Evolutionary conservation across 1,140 invertebrate genomes (phyloP).

Genomic region (Aphelenchoides besseyi): DNA sequence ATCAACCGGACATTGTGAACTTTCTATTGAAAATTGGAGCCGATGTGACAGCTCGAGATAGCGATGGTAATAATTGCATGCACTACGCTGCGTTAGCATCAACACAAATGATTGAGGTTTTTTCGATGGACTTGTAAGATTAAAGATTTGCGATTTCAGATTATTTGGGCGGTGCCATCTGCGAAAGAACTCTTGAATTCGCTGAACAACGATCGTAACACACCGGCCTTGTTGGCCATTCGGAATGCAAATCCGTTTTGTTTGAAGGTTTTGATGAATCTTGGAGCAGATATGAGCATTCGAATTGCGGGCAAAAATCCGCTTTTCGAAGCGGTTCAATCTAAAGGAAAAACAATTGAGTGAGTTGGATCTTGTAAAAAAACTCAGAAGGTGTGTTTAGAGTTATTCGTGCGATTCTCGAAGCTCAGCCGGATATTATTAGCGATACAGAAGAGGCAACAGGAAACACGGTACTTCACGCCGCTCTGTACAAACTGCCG

Average conservation of each 20-base stretch:
- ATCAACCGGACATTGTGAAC: slow-evolving; percentile 52
- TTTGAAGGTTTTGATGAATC: slow-evolving; percentile 43
- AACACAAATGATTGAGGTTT: slow-evolving; percentile 56
- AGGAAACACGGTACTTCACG: slow-evolving; percentile 59
- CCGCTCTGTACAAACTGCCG: slow-evolving; percentile 50
- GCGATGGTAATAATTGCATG: slow-evolving; percentile 52
- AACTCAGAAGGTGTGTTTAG: too few relatives aligned
- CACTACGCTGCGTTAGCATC: slow-evolving; percentile 56
- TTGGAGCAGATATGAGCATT: slow-evolving; percentile 22
- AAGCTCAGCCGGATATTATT: slow-evolving; percentile 51
- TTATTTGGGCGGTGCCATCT: slow-evolving; percentile 44
- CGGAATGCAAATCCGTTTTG: slow-evolving; percentile 57
- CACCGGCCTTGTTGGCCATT: slow-evolving; percentile 56
- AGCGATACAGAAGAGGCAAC: slow-evolving; percentile 50
- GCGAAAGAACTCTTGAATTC: slow-evolving; percentile 51
- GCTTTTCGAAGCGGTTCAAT: slow-evolving; percentile 55
- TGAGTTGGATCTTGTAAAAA: too few relatives aligned
- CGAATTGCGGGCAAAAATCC: slow-evolving; percentile 52
- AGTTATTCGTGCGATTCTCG: slow-evolving; percentile 53
- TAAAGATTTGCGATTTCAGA: slow-evolving; percentile 36
- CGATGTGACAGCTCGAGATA: slow-evolving; percentile 47
- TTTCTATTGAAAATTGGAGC: slow-evolving; percentile 49
- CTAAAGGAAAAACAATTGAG: slow-evolving; percentile 53
- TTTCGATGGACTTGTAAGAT: background rate
- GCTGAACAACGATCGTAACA: slow-evolving; percentile 55